These are phyloP conservation scores for Trididemnum clinides DNA, from an alignment of 23 tunicate species.

Conservation along the genomic window DNA sequence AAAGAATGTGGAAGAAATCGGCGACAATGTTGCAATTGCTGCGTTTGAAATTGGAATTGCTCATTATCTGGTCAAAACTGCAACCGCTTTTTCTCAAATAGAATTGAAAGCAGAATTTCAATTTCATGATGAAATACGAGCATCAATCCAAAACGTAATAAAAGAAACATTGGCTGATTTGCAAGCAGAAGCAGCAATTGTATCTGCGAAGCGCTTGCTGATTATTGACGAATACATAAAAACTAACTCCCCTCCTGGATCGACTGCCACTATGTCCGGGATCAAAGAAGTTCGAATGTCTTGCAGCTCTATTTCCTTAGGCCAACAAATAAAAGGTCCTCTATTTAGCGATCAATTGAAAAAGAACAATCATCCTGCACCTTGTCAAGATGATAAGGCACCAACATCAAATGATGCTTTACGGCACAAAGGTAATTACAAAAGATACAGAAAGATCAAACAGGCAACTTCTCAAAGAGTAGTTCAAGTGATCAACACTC, in stretches of 20 bases:
- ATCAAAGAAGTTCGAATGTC: not conserved
- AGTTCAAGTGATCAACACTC: too few relatives aligned
- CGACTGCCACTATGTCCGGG: not conserved
- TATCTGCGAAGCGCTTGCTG: slow-evolving; percentile 28
- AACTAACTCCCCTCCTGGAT: not conserved
- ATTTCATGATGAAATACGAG: slow-evolving; percentile 12
- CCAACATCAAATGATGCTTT: too few relatives aligned
- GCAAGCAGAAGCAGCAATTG: slow-evolving; percentile 19
- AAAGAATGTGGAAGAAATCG: slow-evolving; percentile 35
- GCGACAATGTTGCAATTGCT: slow-evolving; percentile 40
- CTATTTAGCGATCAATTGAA: too few relatives aligned
- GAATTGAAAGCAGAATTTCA: slow-evolving; percentile 53
- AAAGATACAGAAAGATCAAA: too few relatives aligned
- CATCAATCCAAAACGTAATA: slow-evolving; percentile 8
- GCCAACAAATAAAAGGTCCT: too few relatives aligned
- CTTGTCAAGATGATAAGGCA: too few relatives aligned
- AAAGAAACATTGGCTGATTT: slow-evolving; percentile 27
- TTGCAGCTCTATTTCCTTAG: too few relatives aligned
- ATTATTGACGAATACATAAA: slow-evolving; percentile 54
- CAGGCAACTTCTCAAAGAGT: too few relatives aligned
- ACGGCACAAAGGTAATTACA: too few relatives aligned
- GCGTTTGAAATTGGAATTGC: slow-evolving; percentile 44
- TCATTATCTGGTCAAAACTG: slow-evolving; percentile 30
- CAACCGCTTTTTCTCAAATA: slow-evolving; percentile 18
- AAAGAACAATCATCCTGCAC: too few relatives aligned